Percentiles rank a stretch among this genome's conserved stretches.
These are phyloP conservation scores for Peromyscus polionotus DNA, from an alignment of 2,113 vertebrate genomes.

Conservation along the genomic window DNA sequence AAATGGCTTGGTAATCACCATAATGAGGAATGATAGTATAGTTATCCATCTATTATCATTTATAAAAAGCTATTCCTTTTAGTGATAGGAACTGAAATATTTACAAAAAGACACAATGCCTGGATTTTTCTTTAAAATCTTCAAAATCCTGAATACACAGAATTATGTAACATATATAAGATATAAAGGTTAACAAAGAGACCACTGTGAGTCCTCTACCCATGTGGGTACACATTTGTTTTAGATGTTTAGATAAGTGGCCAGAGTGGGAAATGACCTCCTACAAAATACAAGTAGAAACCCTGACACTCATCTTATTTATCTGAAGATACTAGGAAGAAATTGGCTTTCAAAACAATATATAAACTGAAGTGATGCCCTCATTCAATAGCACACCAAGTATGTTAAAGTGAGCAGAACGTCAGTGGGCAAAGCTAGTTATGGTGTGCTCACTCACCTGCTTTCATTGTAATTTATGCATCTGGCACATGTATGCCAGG, in stretches of 20 bases:
- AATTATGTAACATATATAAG: background rate
- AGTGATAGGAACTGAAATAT: background rate
- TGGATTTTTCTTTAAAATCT: conserved; percentile 10
- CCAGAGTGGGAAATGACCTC: background rate
- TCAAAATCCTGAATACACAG: background rate
- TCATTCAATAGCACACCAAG: background rate
- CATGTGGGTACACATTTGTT: background rate
- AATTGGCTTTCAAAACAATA: background rate
- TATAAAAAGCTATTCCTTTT: background rate
- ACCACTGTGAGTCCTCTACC: background rate
- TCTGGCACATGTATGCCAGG: background rate
- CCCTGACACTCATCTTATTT: background rate
- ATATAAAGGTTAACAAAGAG: background rate
- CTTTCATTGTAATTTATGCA: background rate
- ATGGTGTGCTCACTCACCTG: too few species aligned
- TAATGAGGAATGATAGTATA: background rate
- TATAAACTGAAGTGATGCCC: background rate
- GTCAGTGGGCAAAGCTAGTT: background rate
- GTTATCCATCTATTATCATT: background rate
- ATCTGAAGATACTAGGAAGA: conserved; percentile 1
- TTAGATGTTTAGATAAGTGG: background rate
- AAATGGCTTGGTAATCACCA: background rate
- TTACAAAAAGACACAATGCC: background rate
- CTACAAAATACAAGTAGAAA: background rate
- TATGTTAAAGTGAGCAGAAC: background rate